Evolutionary conservation across 2,113 vertebrate genomes (phyloP).

Genomic region (Dipodomys stephensi): DNA sequence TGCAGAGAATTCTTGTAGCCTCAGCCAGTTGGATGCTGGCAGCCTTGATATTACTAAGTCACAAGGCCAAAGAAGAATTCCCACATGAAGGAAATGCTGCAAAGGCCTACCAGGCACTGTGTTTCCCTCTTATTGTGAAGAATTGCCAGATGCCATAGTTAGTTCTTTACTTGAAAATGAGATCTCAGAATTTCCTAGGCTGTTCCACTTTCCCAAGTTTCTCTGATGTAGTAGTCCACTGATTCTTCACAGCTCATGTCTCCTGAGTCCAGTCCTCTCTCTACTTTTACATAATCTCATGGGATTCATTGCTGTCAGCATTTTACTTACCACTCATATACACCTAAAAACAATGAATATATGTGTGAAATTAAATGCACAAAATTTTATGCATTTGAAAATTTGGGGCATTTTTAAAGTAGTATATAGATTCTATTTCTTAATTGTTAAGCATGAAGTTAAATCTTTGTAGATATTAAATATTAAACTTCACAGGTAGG

Average conservation of each 20-base stretch:
- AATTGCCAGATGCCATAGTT: not conserved
- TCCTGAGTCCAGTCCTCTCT: not conserved
- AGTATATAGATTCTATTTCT: not conserved
- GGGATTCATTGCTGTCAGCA: not conserved
- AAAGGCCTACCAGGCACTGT: not conserved
- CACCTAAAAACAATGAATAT: not conserved
- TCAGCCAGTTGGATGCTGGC: not conserved
- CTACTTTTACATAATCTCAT: not conserved
- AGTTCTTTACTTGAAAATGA: not conserved
- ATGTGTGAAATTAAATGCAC: no score
- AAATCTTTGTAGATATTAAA: constrained; percentile 21
- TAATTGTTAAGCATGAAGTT: constrained; percentile 25
- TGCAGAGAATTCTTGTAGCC: not conserved
- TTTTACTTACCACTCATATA: not conserved
- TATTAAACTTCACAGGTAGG: not conserved
- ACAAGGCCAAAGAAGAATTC: not conserved
- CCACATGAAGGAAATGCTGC: not conserved
- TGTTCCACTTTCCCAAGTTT: not conserved
- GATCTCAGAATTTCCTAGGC: not conserved
- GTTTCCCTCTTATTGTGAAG: not conserved
- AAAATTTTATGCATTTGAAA: not conserved
- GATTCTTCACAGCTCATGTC: not conserved
- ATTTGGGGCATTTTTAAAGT: not conserved
- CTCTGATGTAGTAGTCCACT: not conserved
- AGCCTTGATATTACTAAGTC: not conserved